Percentiles rank a stretch among this genome's conserved stretches.
Evolutionary conservation across 2,888 invertebrate genomes (phyloP).

Genomic region (Cistogaster globosa): DNA sequence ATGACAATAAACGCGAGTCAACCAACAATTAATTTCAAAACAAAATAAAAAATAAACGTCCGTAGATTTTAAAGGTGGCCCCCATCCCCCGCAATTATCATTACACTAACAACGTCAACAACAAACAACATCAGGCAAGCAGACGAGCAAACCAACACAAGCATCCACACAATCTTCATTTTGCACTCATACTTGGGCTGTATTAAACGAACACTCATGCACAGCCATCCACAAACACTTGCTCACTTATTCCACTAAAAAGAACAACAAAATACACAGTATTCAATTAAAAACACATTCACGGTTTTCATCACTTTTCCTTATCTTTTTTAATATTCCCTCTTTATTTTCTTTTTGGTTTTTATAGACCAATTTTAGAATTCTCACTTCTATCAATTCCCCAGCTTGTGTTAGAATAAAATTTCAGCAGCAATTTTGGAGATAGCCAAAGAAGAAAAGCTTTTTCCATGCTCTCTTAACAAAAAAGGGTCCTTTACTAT

Average conservation of each 20-base stretch:
- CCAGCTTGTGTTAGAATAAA: slow-evolving; percentile 48
- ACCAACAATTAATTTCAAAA: slow-evolving; percentile 48
- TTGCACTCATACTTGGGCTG: slow-evolving; percentile 48
- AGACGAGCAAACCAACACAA: slow-evolving; percentile 52
- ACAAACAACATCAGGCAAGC: slow-evolving; percentile 52
- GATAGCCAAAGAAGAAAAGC: slow-evolving; percentile 53
- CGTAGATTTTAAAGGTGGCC: slow-evolving; percentile 50
- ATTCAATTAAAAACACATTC: slow-evolving; percentile 67
- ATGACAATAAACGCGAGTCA: slow-evolving; percentile 52
- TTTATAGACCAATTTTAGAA: slow-evolving; percentile 68
- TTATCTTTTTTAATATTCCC: slow-evolving; percentile 59
- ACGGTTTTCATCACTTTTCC: slow-evolving; percentile 64
- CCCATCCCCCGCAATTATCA: slow-evolving; percentile 55
- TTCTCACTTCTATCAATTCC: slow-evolving; percentile 68
- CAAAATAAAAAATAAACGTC: slow-evolving; percentile 40
- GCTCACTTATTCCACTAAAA: slow-evolving; percentile 40
- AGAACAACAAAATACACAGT: slow-evolving; percentile 47
- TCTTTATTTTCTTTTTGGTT: slow-evolving; percentile 42
- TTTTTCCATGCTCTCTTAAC: slow-evolving; percentile 55
- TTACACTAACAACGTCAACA: slow-evolving; percentile 27
- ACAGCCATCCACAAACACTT: slow-evolving; percentile 46
- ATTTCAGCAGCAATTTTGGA: slow-evolving; percentile 49
- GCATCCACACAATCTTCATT: slow-evolving; percentile 55
- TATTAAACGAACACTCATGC: slow-evolving; percentile 25
- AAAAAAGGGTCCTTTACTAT: slow-evolving; percentile 53